Evolutionary conservation across 1,140 invertebrate species (phyloP).

Genomic region (Pseudobourletiella spinata): DNA sequence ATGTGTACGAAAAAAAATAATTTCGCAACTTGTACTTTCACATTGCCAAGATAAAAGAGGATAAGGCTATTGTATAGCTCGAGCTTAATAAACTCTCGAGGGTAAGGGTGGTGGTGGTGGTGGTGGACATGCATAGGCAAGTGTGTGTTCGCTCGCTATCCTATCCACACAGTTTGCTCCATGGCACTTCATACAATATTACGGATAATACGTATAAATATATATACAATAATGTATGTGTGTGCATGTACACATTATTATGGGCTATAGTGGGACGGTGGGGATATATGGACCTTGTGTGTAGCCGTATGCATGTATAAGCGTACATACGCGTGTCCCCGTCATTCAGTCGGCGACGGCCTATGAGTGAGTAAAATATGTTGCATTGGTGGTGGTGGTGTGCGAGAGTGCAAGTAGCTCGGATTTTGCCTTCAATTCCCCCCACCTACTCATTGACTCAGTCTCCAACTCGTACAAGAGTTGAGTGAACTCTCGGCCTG

Average conservation of each 20-base stretch:
- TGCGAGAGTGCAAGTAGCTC: not conserved
- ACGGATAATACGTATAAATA: not conserved
- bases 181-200: not conserved
- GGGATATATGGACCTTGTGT: too few species aligned
- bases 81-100: not conserved
- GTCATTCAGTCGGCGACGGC: not conserved
- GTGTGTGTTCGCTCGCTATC: too few species aligned
- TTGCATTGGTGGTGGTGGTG: not conserved
- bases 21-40: conserved; percentile 36
- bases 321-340: too few species aligned
- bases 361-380: too few species aligned
- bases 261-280: too few species aligned
- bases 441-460: conserved; percentile 19
- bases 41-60: conserved; percentile 27
- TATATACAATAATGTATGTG: too few species aligned
- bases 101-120: too few species aligned
- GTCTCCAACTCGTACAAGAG: conserved; percentile 20
- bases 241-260: too few species aligned
- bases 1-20: conserved; percentile 17
- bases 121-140: not conserved
- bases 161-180: too few species aligned
- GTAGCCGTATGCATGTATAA: too few species aligned
- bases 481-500: conserved; percentile 30
- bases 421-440: conserved; percentile 22
- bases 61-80: conserved; percentile 20